phyloP scores from a whole-genome alignment of 2,888 invertebrate species.

The Rotaria socialis region DNA sequence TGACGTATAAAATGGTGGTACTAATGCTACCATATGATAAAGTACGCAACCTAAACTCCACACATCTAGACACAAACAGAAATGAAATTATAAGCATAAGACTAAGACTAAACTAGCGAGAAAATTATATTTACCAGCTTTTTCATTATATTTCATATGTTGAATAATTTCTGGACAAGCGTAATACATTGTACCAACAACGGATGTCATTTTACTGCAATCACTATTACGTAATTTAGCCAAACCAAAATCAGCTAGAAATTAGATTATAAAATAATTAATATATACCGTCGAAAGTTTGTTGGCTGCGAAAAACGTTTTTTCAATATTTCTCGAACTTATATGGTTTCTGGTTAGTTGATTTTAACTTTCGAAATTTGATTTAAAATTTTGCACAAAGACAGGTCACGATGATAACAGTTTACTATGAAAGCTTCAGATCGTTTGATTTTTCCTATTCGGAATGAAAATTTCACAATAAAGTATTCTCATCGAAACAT shows the following conservation, averaged over 20 bases:
- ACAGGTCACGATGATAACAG: too few species aligned
- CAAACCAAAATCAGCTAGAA: constrained; percentile 61
- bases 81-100: not conserved
- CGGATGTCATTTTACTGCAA: constrained; percentile 60
- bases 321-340: too few species aligned
- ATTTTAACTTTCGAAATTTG: too few species aligned
- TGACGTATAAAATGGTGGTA: constrained; percentile 59
- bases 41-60: constrained; percentile 62
- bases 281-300: not conserved
- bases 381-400: too few species aligned
- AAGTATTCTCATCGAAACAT: too few species aligned
- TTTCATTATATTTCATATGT: constrained; percentile 60
- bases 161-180: constrained; percentile 61
- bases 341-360: too few species aligned
- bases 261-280: not conserved
- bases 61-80: constrained; percentile 52
- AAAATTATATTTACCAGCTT: constrained; percentile 51
- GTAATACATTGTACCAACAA: constrained; percentile 55
- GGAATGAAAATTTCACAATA: too few species aligned
- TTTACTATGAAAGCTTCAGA: too few species aligned
- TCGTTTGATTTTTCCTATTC: too few species aligned
- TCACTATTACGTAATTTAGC: constrained; percentile 60
- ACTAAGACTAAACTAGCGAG: too few species aligned
- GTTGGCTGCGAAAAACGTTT: too few species aligned
- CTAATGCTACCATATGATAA: constrained; percentile 60